phyloP scores from a whole-genome alignment of 2,797 vertebrate species.

The Gallinago stenura region DNA sequence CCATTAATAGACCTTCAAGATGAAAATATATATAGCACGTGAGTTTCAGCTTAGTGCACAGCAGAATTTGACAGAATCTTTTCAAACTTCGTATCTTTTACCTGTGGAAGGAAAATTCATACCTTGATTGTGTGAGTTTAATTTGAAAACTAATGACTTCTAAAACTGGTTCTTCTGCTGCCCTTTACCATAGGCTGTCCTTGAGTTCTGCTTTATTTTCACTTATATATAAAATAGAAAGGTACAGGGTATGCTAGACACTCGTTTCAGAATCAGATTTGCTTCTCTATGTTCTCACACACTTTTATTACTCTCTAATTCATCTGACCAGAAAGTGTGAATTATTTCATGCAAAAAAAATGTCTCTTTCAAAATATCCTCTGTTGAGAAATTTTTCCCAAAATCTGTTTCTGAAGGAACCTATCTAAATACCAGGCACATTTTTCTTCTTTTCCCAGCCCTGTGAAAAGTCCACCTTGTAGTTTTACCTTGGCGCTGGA shows the following conservation, averaged over 20 bases:
- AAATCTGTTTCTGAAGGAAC: neutral
- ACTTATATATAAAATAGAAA: neutral
- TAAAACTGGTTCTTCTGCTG: constrained; percentile 22
- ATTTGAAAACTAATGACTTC: constrained; percentile 39
- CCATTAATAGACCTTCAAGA: neutral
- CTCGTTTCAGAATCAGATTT: neutral
- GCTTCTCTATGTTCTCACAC: neutral
- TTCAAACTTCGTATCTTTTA: neutral
- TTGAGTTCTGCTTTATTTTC: neutral
- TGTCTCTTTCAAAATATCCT: fast-evolving
- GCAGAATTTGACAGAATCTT: neutral
- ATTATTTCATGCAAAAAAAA: neutral
- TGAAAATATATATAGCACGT: neutral
- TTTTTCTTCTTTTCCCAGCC: neutral
- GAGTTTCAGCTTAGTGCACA: neutral
- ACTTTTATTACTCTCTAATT: neutral
- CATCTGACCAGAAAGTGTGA: neutral
- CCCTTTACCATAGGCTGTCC: constrained; percentile 9
- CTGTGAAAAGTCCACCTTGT: neutral
- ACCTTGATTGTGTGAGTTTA: neutral
- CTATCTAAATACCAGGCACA: fast-evolving
- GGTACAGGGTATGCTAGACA: neutral
- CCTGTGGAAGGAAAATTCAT: neutral
- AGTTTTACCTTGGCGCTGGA: neutral
- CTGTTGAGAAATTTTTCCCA: neutral